These are phyloP conservation scores for Aplysina aerophoba DNA, from an alignment of 37 sponge, comb jelly and placozoan genomes.

Conservation along the genomic window DNA sequence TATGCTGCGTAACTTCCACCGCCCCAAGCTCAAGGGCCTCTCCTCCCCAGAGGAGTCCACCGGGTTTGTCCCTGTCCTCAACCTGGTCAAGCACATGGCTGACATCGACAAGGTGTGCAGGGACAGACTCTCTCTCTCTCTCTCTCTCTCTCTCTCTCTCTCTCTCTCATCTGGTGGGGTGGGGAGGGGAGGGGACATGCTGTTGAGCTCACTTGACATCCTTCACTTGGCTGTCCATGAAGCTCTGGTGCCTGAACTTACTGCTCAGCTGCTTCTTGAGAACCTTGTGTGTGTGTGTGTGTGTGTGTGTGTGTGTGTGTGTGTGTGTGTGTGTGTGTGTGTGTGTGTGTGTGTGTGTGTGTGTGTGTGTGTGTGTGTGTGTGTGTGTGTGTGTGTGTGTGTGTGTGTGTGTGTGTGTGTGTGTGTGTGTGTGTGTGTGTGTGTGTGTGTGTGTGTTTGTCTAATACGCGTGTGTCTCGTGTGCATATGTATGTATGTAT, in stretches of 20 bases:
- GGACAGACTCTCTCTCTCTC: too few species aligned
- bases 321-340: background rate
- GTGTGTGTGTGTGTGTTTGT: too few species aligned
- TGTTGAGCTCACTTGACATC: background rate
- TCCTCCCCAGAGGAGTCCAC: slow-evolving; percentile 55
- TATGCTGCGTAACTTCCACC: slow-evolving; percentile 85
- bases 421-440: too few species aligned
- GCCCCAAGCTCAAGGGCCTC: slow-evolving; percentile 73
- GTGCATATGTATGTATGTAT: too few species aligned
- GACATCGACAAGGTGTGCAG: slow-evolving; percentile 55
- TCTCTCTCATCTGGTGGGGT: too few species aligned
- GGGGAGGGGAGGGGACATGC: background rate
- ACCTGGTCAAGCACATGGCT: slow-evolving; percentile 50
- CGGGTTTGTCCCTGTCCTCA: slow-evolving; percentile 51
- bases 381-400: too few species aligned
- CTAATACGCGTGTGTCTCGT: too few species aligned
- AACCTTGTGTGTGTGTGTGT: background rate
- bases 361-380: too few species aligned
- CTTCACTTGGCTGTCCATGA: background rate
- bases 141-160: too few species aligned
- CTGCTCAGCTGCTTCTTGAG: background rate
- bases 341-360: too few species aligned
- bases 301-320: background rate
- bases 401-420: too few species aligned
- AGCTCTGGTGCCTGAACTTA: background rate